phyloP scores from a whole-genome alignment of 2,888 invertebrate species.

The Drosophila kuntzei region DNA sequence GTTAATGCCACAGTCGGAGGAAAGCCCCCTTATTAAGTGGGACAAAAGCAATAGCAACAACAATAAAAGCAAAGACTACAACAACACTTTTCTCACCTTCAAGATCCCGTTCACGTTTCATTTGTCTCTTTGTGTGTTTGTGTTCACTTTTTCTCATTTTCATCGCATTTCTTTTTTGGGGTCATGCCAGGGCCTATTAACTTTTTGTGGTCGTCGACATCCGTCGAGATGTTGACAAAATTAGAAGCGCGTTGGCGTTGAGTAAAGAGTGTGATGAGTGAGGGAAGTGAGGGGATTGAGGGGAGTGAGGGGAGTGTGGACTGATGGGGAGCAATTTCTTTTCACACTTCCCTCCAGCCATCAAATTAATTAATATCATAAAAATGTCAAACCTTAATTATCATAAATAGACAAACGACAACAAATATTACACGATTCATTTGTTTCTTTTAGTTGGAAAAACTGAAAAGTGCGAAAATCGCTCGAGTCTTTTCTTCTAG shows the following conservation, averaged over 20 bases:
- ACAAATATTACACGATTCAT: constrained; percentile 74
- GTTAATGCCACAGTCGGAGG: constrained; percentile 57
- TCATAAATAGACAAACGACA: constrained; percentile 77
- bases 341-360: constrained; percentile 47
- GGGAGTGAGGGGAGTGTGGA: constrained; percentile 5
- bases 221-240: constrained; percentile 71
- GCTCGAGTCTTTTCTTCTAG: constrained; percentile 7
- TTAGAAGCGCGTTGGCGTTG: constrained; percentile 70
- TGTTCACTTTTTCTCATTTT: constrained; percentile 21
- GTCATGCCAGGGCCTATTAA: constrained; percentile 73
- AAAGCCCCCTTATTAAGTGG: constrained; percentile 57
- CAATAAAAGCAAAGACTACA: constrained; percentile 17
- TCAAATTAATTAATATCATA: constrained; percentile 82
- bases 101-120: constrained; percentile 27
- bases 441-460: constrained; percentile 40
- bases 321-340: constrained; percentile 35
- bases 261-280: background rate
- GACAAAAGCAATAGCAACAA: constrained; percentile 47
- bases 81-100: constrained; percentile 66
- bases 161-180: constrained; percentile 51
- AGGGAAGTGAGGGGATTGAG: background rate
- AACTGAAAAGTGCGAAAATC: constrained; percentile 40
- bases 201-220: constrained; percentile 74
- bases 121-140: constrained; percentile 30
- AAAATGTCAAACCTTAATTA: constrained; percentile 80